Evolutionary conservation across 2,888 invertebrate species (phyloP).

Genomic region (Philhelius pedissequus): DNA sequence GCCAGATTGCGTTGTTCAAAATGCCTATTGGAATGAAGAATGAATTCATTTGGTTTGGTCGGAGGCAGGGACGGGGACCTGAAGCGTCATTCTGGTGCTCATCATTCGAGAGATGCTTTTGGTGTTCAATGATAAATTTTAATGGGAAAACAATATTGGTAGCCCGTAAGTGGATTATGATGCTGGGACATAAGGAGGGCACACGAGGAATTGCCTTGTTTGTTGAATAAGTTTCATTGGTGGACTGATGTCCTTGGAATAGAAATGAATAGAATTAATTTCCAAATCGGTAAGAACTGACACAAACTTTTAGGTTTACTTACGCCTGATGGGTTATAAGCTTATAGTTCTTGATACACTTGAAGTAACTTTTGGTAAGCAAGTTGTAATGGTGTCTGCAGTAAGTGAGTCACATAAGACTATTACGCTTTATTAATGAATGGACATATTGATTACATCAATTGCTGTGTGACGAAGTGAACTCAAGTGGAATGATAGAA

Average conservation of each 20-base stretch:
- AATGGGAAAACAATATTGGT: conserved; percentile 79
- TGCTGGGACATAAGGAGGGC: neutral
- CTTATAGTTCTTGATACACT: conserved; percentile 20
- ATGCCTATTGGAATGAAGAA: conserved; percentile 57
- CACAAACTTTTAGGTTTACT: conserved; percentile 39
- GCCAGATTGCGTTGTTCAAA: conserved; percentile 36
- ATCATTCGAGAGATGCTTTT: conserved; percentile 70
- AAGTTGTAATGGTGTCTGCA: neutral
- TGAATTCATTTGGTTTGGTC: conserved; percentile 69
- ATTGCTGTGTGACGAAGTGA: conserved; percentile 28
- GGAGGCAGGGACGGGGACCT: conserved; percentile 66
- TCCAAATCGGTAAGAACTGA: neutral
- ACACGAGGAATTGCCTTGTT: conserved; percentile 22
- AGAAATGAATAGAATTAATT: conserved; percentile 19
- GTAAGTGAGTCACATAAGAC: conserved; percentile 45
- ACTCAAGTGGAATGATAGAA: conserved; percentile 28
- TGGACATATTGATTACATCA: conserved; percentile 42
- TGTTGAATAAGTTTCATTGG: conserved; percentile 39
- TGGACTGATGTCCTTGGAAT: conserved; percentile 13
- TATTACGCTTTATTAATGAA: conserved; percentile 38
- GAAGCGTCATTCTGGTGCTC: conserved; percentile 12
- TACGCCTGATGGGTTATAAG: conserved; percentile 38
- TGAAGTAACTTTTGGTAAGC: conserved; percentile 24
- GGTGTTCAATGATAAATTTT: conserved; percentile 78
- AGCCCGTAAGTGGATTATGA: conserved; percentile 67